Conservation (phyloP, 2,113 vertebrate species). For the Lichenostomus cassidix region DNA sequence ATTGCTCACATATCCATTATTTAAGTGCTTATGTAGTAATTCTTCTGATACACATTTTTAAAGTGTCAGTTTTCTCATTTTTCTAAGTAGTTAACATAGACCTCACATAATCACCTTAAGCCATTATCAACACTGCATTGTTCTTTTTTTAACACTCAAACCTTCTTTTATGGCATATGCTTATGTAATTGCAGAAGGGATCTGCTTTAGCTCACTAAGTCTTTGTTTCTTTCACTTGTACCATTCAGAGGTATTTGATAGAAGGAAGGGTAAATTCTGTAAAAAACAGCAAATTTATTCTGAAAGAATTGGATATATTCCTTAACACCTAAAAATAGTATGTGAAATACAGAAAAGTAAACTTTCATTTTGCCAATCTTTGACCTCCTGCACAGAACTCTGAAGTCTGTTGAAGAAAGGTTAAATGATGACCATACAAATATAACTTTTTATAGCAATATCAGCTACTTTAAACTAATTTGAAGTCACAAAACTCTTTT, state of each 20-base stretch:
- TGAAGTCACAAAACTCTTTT: conserved; percentile 29
- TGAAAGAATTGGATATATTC: neutral
- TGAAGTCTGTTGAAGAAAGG: neutral
- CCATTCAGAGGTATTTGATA: neutral
- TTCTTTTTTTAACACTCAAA: conserved; percentile 25
- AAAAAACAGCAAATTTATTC: neutral
- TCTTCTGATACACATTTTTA: conserved; percentile 44
- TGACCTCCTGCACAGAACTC: neutral
- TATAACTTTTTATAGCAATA: neutral
- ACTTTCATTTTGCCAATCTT: neutral
- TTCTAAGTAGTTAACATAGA: conserved; percentile 52
- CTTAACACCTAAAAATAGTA: neutral
- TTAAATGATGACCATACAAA: neutral
- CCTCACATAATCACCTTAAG: neutral
- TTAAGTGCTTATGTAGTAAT: conserved; percentile 53
- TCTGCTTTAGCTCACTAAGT: neutral
- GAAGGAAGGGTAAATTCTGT: neutral
- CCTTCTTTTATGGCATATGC: neutral
- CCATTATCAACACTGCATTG: conserved; percentile 1
- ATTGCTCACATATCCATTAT: conserved; percentile 15
- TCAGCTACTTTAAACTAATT: conserved; percentile 29
- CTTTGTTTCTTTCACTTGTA: neutral
- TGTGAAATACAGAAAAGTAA: neutral
- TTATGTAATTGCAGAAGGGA: neutral
- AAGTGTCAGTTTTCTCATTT: conserved; percentile 35